These are phyloP conservation scores for Micrasema longulum DNA, from an alignment of 1,140 invertebrate genomes.

Conservation along the genomic window DNA sequence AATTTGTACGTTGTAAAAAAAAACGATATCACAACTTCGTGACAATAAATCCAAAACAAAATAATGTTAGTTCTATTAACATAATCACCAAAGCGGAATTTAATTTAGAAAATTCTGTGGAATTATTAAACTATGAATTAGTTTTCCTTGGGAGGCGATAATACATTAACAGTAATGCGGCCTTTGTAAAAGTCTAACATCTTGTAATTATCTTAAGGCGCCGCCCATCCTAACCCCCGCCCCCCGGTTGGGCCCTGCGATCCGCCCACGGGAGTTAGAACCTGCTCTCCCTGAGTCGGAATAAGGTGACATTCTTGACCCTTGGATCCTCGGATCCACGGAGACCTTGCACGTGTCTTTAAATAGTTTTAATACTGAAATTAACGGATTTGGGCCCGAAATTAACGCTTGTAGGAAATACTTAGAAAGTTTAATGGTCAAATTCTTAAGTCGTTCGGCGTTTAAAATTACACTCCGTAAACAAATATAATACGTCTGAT, in stretches of 20 bases:
- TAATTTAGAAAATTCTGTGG: too few relatives aligned
- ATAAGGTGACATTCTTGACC: conserved; percentile 38
- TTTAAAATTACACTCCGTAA: too few relatives aligned
- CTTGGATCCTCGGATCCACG: background rate
- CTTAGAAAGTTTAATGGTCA: conserved; percentile 4
- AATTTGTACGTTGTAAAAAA: too few relatives aligned
- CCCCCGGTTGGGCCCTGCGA: conserved; percentile 31
- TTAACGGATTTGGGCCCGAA: conserved; percentile 16
- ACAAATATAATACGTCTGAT: too few relatives aligned
- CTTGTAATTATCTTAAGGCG: conserved; percentile 49
- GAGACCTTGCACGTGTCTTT: background rate
- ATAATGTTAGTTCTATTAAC: too few relatives aligned
- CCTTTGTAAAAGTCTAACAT: conserved; percentile 42
- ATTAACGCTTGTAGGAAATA: conserved; percentile 9
- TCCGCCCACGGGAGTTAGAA: conserved; percentile 9
- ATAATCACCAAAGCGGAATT: too few relatives aligned
- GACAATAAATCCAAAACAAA: too few relatives aligned
- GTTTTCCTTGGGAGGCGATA: too few relatives aligned
- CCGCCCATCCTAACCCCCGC: conserved; percentile 32
- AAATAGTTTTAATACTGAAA: conserved; percentile 23
- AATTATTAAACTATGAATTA: too few relatives aligned
- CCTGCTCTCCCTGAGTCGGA: background rate
- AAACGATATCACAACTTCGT: too few relatives aligned
- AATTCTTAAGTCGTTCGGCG: too few relatives aligned
- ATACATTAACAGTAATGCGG: background rate